phyloP scores from a whole-genome alignment of 2,888 invertebrate species.

The Linhomoeus sp. region DNA sequence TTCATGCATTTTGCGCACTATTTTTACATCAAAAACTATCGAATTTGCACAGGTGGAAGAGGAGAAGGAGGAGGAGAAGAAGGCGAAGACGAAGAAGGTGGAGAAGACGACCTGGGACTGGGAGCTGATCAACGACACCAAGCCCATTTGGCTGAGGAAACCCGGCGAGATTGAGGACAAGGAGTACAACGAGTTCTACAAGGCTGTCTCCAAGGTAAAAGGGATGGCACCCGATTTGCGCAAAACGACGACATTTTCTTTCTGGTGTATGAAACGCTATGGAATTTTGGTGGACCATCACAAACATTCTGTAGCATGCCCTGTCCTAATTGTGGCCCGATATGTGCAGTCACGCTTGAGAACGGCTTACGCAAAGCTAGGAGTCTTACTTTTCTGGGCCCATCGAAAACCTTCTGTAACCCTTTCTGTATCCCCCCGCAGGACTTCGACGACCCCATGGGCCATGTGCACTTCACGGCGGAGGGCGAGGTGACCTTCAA shows the following conservation, averaged over 20 bases:
- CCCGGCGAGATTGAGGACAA: conserved; percentile 20
- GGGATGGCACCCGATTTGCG: conserved; percentile 44
- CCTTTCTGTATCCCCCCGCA: too few relatives aligned
- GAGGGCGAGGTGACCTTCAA: conserved; percentile 99
- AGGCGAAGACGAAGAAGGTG: conserved; percentile 55
- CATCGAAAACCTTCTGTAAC: too few relatives aligned
- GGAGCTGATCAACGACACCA: conserved; percentile 83
- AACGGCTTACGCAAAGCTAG: too few relatives aligned
- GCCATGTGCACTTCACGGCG: conserved; percentile 11
- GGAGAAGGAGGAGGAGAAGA: conserved; percentile 34
- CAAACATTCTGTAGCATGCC: too few relatives aligned
- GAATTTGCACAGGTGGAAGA: conserved; percentile 16
- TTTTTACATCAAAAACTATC: background rate
- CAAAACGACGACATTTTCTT: too few relatives aligned
- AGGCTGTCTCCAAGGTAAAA: conserved; percentile 75
- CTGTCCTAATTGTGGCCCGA: background rate
- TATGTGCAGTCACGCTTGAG: background rate
- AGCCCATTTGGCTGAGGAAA: conserved; percentile 96
- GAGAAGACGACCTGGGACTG: conserved; percentile 96
- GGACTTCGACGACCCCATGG: conserved; percentile 21
- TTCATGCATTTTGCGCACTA: background rate
- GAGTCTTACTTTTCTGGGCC: too few relatives aligned
- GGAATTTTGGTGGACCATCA: too few relatives aligned
- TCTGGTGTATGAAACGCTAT: too few relatives aligned
- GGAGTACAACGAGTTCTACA: conserved; percentile 89